Conservation (phyloP, 2,888 invertebrate genomes). For the Trichogramma dendrolimi region DNA sequence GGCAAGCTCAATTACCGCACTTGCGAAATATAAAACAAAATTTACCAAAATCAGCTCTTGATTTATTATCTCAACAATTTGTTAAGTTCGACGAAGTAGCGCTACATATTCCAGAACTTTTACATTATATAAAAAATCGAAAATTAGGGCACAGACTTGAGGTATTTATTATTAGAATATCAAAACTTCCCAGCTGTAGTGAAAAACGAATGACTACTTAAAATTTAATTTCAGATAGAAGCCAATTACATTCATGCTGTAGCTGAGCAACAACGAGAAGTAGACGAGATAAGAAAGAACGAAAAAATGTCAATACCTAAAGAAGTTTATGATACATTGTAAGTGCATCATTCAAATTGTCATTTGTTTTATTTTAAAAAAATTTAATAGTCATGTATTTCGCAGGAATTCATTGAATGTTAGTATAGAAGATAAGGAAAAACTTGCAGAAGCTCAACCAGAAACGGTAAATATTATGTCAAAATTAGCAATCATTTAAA, state of each 20-base stretch:
- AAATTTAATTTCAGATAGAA: slow-evolving; percentile 58
- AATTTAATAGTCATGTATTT: slow-evolving; percentile 18
- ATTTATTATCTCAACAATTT: slow-evolving; percentile 57
- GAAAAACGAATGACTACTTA: slow-evolving; percentile 13
- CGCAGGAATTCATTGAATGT: slow-evolving; percentile 57
- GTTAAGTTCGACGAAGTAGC: slow-evolving; percentile 55
- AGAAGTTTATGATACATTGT: slow-evolving; percentile 66
- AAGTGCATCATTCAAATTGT: slow-evolving; percentile 35
- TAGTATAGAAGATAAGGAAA: slow-evolving; percentile 69
- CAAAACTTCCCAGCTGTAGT: slow-evolving; percentile 7
- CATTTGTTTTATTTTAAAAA: slow-evolving; percentile 6
- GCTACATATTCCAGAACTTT: slow-evolving; percentile 53
- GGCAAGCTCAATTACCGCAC: slow-evolving; percentile 56
- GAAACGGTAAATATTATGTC: slow-evolving; percentile 59
- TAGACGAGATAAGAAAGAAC: slow-evolving; percentile 66
- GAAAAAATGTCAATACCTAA: slow-evolving; percentile 66
- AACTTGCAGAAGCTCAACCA: slow-evolving; percentile 64
- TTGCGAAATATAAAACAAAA: slow-evolving; percentile 50
- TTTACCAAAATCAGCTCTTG: slow-evolving; percentile 55
- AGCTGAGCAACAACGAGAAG: slow-evolving; percentile 60
- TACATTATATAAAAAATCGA: slow-evolving; percentile 49
- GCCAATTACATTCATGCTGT: slow-evolving; percentile 62
- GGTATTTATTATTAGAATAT: slow-evolving; percentile 29
- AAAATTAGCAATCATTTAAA: slow-evolving; percentile 9
- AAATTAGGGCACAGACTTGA: slow-evolving; percentile 54